phyloP scores from a whole-genome alignment of 2,888 invertebrate genomes.

The Gryllus longicercus region DNA sequence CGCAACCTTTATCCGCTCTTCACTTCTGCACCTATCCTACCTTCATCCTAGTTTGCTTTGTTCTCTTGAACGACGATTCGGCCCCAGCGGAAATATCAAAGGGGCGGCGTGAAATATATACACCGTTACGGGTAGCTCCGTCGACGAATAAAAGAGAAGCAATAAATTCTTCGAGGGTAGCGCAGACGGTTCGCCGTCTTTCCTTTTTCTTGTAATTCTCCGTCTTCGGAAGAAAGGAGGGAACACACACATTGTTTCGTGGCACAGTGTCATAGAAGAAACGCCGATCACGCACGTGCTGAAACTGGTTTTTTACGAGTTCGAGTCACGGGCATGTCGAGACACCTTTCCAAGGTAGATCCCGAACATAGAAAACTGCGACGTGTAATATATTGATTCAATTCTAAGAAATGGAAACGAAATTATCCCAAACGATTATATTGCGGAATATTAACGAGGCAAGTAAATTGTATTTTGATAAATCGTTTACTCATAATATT shows the following conservation, averaged over 20 bases:
- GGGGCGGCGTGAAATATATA: not conserved
- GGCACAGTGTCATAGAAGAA: not conserved
- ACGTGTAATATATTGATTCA: too few relatives aligned
- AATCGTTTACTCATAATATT: too few relatives aligned
- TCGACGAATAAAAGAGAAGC: not conserved
- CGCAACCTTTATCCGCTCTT: too few relatives aligned
- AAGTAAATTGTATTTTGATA: too few relatives aligned
- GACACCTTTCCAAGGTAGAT: too few relatives aligned
- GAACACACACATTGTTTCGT: not conserved
- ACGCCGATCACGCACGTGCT: not conserved
- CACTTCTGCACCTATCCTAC: too few relatives aligned
- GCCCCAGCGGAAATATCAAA: not conserved
- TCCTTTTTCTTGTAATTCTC: not conserved
- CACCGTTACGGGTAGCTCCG: not conserved
- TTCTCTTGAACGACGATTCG: not conserved
- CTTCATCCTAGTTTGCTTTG: not conserved
- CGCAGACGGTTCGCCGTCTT: not conserved
- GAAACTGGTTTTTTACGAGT: not conserved
- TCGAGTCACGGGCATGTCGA: too few relatives aligned
- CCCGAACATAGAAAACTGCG: too few relatives aligned
- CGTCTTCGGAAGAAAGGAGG: not conserved
- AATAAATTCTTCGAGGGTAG: conserved; percentile 6
- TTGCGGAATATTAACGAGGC: too few relatives aligned
- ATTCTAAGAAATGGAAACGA: too few relatives aligned
- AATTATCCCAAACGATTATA: too few relatives aligned